Evolutionary conservation across 2,797 vertebrate species (phyloP).

Genomic region (Melanotaenia pygmaea): DNA sequence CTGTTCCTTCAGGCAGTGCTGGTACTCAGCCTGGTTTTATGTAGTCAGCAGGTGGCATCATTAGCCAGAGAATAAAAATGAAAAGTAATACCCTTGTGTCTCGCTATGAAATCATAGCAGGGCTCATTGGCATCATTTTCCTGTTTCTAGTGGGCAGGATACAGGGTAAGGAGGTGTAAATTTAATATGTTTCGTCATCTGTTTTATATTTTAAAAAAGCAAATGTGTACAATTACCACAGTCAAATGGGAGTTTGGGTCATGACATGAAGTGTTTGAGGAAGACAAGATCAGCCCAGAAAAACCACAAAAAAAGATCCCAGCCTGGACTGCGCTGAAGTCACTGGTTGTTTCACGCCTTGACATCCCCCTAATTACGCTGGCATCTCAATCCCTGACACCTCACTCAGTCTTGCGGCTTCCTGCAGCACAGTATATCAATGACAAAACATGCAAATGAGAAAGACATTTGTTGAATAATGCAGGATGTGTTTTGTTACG

Average conservation of each 20-base stretch:
- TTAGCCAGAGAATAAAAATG: constrained; percentile 87
- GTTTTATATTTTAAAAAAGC: constrained; percentile 61
- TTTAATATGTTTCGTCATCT: constrained; percentile 76
- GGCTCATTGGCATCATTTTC: constrained; percentile 66
- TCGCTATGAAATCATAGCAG: constrained; percentile 79
- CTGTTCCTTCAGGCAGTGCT: constrained; percentile 67
- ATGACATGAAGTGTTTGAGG: constrained; percentile 48
- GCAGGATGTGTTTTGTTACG: constrained; percentile 55
- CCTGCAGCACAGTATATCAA: constrained; percentile 11
- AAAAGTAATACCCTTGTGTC: constrained; percentile 79
- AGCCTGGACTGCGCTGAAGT: constrained; percentile 40
- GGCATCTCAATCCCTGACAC: constrained; percentile 51
- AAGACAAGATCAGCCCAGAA: constrained; percentile 64
- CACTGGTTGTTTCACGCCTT: constrained; percentile 35
- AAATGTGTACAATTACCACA: constrained; percentile 34
- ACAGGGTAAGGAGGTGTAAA: constrained; percentile 79
- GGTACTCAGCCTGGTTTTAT: constrained; percentile 79
- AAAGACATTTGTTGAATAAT: constrained; percentile 35
- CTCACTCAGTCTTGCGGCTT: constrained; percentile 39
- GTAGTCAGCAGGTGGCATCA: constrained; percentile 90
- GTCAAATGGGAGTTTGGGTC: constrained; percentile 51
- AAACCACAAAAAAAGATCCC: constrained; percentile 62
- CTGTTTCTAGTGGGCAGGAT: constrained; percentile 57
- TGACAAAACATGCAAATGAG: constrained; percentile 31
- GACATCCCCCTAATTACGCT: constrained; percentile 47